Evolutionary conservation across 2,888 invertebrate species (phyloP), one percentile per base, ranked within the genome.

Genomic region (Nowickia ferox): DNA sequence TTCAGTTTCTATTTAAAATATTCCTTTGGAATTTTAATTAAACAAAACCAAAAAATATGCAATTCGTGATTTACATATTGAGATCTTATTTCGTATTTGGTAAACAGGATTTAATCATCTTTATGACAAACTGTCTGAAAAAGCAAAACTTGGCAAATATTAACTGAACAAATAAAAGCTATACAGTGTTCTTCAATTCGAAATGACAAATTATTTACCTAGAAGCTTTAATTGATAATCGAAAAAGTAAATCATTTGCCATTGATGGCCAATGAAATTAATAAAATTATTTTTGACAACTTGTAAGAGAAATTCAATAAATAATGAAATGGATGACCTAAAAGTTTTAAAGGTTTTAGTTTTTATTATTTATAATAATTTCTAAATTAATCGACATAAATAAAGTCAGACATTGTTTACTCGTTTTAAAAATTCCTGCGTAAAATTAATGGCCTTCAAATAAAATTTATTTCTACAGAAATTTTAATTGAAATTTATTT

Each of bases 1-100:
- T 30, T 30, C 30, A 30, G 30, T 61, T 59, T 13, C n/a, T 1
- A 13, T 53, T 65, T 10, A 2, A 53, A 51, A 6, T 59, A 53
- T 63, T 63, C 42, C 61, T 53, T 63, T 51, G 42, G 51, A 75
- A 75, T 53, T 75, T 53, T 75, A 63, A 51, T 63, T 63, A 65
- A 63, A 63, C 53, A 10, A 46, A 75, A 63, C 40, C 22, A 51
- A n/a, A n/a, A n/a, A n/a, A n/a, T n/a, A n/a, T n/a, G n/a, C n/a
- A n/a, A n/a, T n/a, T n/a, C n/a, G 11, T 17, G n/a, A 48, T 53
- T 61, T 51, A 2, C 51, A 51, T 10, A 71, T 22, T 42, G 53
- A 38, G 9, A 61, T n/a, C 5, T 30, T 30, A 30, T 30, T 30
- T 30, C 2, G 44, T 53, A 42, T 22, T 55, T 13, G 42, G 17